Evolutionary conservation across 2,797 vertebrate species (phyloP).

Genomic region (Phalloptychus januarius): DNA sequence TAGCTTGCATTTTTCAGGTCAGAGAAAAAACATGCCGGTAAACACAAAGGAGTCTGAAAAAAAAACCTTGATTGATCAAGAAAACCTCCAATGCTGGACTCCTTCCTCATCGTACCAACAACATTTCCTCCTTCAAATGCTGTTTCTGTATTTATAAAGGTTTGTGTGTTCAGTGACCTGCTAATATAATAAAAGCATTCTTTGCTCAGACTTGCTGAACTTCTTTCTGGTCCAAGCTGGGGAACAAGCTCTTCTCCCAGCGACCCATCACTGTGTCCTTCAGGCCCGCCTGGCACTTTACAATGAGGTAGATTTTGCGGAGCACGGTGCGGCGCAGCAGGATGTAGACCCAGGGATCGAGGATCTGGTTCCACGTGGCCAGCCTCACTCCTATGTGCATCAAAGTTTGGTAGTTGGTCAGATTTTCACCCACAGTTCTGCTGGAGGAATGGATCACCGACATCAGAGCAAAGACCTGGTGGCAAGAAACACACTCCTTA

Average conservation of each 20-base stretch:
- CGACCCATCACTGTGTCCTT: constrained; percentile 72
- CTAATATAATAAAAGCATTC: constrained; percentile 4
- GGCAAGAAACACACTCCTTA: constrained; percentile 18
- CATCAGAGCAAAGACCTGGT: constrained; percentile 85
- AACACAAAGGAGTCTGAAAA: constrained; percentile 7
- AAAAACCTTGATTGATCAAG: background rate
- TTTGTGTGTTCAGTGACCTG: constrained; percentile 18
- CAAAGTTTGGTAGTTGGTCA: constrained; percentile 71
- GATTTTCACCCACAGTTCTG: constrained; percentile 54
- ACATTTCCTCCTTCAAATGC: background rate
- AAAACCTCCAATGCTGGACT: background rate
- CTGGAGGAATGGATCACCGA: constrained; percentile 76
- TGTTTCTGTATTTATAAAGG: background rate
- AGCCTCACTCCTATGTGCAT: constrained; percentile 86
- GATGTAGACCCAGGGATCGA: constrained; percentile 94
- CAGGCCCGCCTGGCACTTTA: constrained; percentile 72
- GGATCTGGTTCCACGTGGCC: constrained; percentile 91
- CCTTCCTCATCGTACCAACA: background rate
- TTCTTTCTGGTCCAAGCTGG: constrained; percentile 81
- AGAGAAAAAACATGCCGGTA: constrained; percentile 10
- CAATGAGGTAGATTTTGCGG: constrained; percentile 84
- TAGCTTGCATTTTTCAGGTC: constrained; percentile 41
- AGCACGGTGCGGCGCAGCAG: constrained; percentile 88
- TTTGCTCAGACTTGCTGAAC: constrained; percentile 74
- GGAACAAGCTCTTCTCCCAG: constrained; percentile 85